A percentile compares a stretch with the other conserved stretches of the same genome.
Conservation (phyloP, 2,888 invertebrate species). For the Lepidonotus clava region DNA sequence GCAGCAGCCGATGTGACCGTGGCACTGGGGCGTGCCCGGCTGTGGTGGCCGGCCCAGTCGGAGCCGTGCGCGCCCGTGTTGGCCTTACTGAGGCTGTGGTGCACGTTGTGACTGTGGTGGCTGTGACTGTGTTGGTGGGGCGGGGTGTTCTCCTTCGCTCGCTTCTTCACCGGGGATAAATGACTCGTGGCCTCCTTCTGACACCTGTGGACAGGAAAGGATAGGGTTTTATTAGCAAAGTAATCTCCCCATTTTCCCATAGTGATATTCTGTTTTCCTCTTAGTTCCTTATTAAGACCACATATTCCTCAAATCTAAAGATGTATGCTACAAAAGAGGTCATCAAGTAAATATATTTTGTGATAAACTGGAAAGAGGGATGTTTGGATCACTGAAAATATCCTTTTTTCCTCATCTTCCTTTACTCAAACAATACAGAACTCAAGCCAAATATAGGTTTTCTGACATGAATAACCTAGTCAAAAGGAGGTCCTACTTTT, state of each 20-base stretch:
- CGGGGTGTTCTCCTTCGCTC: constrained; percentile 97
- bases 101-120: constrained; percentile 44
- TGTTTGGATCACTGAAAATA: too few species aligned
- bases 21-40: not conserved
- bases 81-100: constrained; percentile 51
- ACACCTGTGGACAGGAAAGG: constrained; percentile 36
- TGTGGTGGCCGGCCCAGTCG: constrained; percentile 37
- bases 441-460: too few species aligned
- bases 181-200: constrained; percentile 61
- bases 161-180: constrained; percentile 96
- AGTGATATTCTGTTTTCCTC: too few species aligned
- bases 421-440: too few species aligned
- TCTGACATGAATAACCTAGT: too few species aligned
- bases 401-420: too few species aligned
- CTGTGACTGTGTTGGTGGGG: constrained; percentile 78
- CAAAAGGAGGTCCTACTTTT: constrained; percentile 68
- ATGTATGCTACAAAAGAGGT: too few species aligned
- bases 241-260: too few species aligned
- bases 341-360: too few species aligned
- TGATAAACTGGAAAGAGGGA: too few species aligned
- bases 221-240: not conserved
- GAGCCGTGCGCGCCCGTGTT: constrained; percentile 67
- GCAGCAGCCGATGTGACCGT: constrained; percentile 76
- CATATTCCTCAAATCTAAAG: too few species aligned
- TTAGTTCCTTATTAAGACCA: too few species aligned